Evolutionary conservation across 2,113 vertebrate genomes (phyloP), one percentile per base, ranked within the genome.

Genomic region (Eretmochelys imbricata): DNA sequence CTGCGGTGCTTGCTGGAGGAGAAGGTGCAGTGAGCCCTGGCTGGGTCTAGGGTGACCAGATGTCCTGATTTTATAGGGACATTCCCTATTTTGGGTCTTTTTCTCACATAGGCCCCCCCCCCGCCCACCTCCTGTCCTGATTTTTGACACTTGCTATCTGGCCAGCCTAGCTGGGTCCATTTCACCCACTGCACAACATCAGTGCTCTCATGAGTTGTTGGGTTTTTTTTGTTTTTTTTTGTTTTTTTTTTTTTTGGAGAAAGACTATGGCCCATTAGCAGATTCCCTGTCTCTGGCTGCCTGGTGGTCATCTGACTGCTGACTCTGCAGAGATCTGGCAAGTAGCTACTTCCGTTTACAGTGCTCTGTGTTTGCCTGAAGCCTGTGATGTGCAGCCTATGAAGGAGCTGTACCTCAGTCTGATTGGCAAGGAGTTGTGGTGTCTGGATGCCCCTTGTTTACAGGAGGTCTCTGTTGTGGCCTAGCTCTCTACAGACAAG

Each of bases 381-480:
- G 31, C 31, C 31, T 35, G 31, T 31, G 29, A 35, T 17, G 38
- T 24, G 20, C 69, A 22, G 69, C 1, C 69, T 42, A 75, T 12
- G 38, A 55, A 1, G 0, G 51, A 42, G 53, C 46, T 51, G 53
- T 25, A 5, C 51, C 84, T 53, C 50, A 1, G 0, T 4, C 10
- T 81, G 72, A 14, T 0, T 0, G 17, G 8, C 0, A 0, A 35
- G 42, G 49, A 42, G 10, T 24, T 0, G 1, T 42, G 3, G 29
- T 35, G 10, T 75, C 10, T 75, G n/a, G 11, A 10, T 22, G 38
- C 10, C 10, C n/a, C 38, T 75, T 10, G 14, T 11, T 75, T 75
- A 42, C n/a, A 76, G 38, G 42, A 46, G 7, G 6, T n/a, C 17
- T 76, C 72, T 76, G 69, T 72, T 38, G 65, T 69, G 17, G 65